These are phyloP conservation scores for Drosophila malerkotliana DNA, from an alignment of 1,140 invertebrate species.

Conservation along the genomic window DNA sequence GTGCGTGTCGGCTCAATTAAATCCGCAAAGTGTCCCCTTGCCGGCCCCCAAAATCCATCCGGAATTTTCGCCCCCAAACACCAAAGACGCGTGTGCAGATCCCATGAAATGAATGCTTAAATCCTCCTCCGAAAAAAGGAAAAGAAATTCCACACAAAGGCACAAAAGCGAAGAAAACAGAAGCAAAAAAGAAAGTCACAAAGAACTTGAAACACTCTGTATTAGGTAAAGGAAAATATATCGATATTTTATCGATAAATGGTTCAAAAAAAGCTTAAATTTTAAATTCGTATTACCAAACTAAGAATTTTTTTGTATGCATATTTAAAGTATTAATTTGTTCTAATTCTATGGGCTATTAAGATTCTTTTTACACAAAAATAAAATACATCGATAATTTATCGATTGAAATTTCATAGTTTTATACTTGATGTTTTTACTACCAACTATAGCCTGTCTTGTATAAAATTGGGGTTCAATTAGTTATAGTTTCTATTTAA, in stretches of 20 bases:
- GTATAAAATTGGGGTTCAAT: no score
- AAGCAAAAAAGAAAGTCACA: not conserved
- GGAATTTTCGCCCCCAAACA: not conserved
- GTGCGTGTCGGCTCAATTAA: constrained; percentile 63
- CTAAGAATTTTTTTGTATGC: no score
- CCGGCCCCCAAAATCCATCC: not conserved
- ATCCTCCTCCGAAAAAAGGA: constrained; percentile 24
- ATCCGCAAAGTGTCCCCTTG: constrained; percentile 52
- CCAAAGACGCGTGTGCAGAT: constrained; percentile 52
- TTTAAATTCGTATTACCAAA: no score
- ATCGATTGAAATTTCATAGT: no score
- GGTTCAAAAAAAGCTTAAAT: no score
- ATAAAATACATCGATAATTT: no score
- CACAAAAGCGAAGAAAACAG: constrained; percentile 14
- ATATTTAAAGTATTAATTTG: no score
- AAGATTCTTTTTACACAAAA: no score
- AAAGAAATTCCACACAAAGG: constrained; percentile 29
- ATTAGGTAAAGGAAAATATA: not conserved
- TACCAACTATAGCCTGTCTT: no score
- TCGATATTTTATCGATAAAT: not conserved
- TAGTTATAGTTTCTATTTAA: no score
- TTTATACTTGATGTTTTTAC: no score
- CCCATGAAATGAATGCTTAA: constrained; percentile 59
- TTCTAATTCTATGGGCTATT: no score
- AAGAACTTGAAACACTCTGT: constrained; percentile 11